phyloP scores from a whole-genome alignment of 2,797 vertebrate species.

The Erpetoichthys calabaricus region DNA sequence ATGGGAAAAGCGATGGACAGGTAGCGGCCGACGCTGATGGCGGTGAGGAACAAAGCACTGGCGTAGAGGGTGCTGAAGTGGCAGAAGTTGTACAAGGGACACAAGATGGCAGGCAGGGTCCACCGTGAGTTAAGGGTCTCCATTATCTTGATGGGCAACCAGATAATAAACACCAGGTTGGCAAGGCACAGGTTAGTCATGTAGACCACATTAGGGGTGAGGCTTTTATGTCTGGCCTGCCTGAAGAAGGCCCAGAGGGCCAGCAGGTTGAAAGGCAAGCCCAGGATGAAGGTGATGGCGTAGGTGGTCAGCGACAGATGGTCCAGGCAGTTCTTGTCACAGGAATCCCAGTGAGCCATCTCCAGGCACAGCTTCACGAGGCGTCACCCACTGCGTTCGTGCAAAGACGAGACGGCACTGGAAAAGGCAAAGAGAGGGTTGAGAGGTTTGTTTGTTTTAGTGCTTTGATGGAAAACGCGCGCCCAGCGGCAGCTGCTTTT shows the following conservation, averaged over 20 bases:
- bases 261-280: slow-evolving; percentile 63
- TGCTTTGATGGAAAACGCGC: too few species aligned
- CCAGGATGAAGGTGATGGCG: slow-evolving; percentile 55
- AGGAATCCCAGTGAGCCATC: not conserved
- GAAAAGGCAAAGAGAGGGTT: too few species aligned
- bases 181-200: slow-evolving; percentile 64
- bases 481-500: slow-evolving; percentile 23
- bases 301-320: slow-evolving; percentile 40
- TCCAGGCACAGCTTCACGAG: not conserved
- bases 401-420: too few species aligned
- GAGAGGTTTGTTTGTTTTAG: too few species aligned
- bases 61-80: slow-evolving; percentile 61
- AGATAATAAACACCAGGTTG: slow-evolving; percentile 55
- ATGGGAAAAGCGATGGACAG: slow-evolving; percentile 70
- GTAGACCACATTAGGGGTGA: slow-evolving; percentile 75
- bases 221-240: slow-evolving; percentile 47
- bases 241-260: slow-evolving; percentile 45
- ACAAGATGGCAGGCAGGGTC: slow-evolving; percentile 47
- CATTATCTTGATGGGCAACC: slow-evolving; percentile 55
- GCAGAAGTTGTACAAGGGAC: slow-evolving; percentile 53
- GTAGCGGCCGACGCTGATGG: slow-evolving; percentile 62
- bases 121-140: slow-evolving; percentile 51
- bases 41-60: slow-evolving; percentile 59
- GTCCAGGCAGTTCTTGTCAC: slow-evolving; percentile 11
- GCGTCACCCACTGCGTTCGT: too few species aligned